Percentiles rank a stretch among this genome's conserved stretches.
phyloP scores from a whole-genome alignment of 2,113 vertebrate genomes.

The Chaenocephalus aceratus region DNA sequence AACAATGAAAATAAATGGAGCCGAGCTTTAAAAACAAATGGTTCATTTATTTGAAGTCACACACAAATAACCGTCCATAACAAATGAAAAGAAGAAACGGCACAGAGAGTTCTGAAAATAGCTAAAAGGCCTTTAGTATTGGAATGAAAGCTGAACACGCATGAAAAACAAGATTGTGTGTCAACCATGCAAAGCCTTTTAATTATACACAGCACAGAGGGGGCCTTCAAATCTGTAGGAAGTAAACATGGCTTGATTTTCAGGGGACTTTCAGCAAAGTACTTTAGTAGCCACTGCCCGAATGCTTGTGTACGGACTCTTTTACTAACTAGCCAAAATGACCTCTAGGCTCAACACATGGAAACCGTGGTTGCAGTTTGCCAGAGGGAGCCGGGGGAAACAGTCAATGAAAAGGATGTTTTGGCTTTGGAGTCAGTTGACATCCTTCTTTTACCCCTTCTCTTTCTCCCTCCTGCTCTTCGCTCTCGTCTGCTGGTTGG shows the following conservation, averaged over 20 bases:
- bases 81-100: neutral
- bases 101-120: neutral
- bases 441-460: slow-evolving; percentile 59
- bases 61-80: neutral
- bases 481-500: slow-evolving; percentile 59
- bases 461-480: slow-evolving; percentile 34
- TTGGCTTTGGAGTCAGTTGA: slow-evolving; percentile 58
- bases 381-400: slow-evolving; percentile 36
- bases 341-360: slow-evolving; percentile 59
- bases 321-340: slow-evolving; percentile 40
- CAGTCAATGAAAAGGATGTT: slow-evolving; percentile 68
- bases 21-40: too few relatives aligned
- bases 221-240: too few relatives aligned
- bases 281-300: neutral
- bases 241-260: neutral
- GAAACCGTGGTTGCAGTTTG: slow-evolving; percentile 62
- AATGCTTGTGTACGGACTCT: slow-evolving; percentile 23
- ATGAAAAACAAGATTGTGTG: neutral
- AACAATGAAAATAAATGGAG: too few relatives aligned
- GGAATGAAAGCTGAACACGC: neutral
- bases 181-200: neutral
- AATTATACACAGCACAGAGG: neutral
- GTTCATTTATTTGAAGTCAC: too few relatives aligned
- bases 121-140: neutral
- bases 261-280: neutral